Percentiles rank a stretch among this genome's conserved stretches.
phyloP scores from a whole-genome alignment of 2,797 vertebrate species.

The Octomys mimax region DNA sequence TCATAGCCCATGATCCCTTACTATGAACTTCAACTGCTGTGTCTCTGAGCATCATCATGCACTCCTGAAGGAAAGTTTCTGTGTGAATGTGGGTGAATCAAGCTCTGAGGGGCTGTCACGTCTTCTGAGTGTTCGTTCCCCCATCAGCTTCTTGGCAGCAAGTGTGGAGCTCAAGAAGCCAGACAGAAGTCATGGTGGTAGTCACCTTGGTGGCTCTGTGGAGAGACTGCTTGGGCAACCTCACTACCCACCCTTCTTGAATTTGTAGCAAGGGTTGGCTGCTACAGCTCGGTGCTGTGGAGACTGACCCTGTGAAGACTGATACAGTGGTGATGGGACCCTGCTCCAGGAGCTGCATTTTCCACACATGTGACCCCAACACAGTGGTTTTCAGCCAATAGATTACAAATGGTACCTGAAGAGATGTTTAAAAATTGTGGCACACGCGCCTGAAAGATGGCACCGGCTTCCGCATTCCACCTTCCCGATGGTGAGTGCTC shows the following conservation, averaged over 20 bases:
- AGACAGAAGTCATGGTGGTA: no score
- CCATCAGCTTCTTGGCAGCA: not conserved
- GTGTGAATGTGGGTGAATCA: not conserved
- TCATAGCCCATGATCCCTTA: not conserved
- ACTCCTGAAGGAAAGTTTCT: not conserved
- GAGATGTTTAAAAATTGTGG: not conserved
- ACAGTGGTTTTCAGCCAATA: not conserved
- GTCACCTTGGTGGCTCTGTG: no score
- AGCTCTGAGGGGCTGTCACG: not conserved
- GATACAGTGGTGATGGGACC: not conserved
- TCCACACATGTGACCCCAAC: no score
- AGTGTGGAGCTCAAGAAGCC: not conserved
- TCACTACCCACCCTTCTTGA: not conserved
- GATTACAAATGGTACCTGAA: not conserved
- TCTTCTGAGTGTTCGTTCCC: not conserved
- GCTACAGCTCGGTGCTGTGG: fast-evolving
- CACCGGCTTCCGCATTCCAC: no score
- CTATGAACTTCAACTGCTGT: not conserved
- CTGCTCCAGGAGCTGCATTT: no score
- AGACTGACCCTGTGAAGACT: not conserved
- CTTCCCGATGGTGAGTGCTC: no score
- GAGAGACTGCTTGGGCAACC: not conserved
- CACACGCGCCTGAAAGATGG: no score
- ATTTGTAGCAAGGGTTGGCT: not conserved
- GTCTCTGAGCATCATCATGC: not conserved